Evolutionary conservation across 1,140 invertebrate genomes (phyloP), one percentile per base, ranked within the genome.

Genomic region (Ceratitis capitata): DNA sequence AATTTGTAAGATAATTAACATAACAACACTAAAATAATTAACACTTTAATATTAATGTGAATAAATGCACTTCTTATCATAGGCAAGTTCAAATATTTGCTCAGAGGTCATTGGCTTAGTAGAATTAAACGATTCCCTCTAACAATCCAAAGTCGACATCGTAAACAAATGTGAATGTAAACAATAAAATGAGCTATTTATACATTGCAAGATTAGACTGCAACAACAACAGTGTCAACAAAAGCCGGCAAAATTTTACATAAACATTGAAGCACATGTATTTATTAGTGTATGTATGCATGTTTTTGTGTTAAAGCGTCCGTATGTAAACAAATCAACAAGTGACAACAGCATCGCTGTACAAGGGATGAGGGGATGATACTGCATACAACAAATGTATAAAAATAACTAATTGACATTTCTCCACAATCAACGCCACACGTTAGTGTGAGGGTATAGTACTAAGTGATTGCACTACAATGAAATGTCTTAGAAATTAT

Each of bases 371-470:
- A 23, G 39, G n/a, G 14, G n/a, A 6, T 1, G 39, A 1, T 45
- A 32, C 19, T 45, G 69, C 69, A 78, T 45, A 19, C 32, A 23
- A n/a, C 23, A 78, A 45, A 12, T 78, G 39, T 78, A 26, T 78
- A 78, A 78, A 78, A 78, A 78, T 78, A 78, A 26, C 69, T 78
- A 45, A 84, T 84, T 58, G 83, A 58, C 51, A 83, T 23, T n/a
- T 42, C 42, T 4, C 9, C 39, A n/a, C 32, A 51, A 83, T 51
- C 3, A 83, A 10, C 32, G 10, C 7, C 19, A 26, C 35, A 78
- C 12, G 26, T 12, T 49, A 23, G 42, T 29, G 32, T 45, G 26
- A 47, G n/a, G 7, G 14, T 23, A 78, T 45, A 78, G 7, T n/a
- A 23, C 26, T n/a, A n/a, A 61, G 61, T 16, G 58, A 35, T 12